Conservation (phyloP, 2,888 invertebrate genomes). For the Tenthredo distinguenda region DNA sequence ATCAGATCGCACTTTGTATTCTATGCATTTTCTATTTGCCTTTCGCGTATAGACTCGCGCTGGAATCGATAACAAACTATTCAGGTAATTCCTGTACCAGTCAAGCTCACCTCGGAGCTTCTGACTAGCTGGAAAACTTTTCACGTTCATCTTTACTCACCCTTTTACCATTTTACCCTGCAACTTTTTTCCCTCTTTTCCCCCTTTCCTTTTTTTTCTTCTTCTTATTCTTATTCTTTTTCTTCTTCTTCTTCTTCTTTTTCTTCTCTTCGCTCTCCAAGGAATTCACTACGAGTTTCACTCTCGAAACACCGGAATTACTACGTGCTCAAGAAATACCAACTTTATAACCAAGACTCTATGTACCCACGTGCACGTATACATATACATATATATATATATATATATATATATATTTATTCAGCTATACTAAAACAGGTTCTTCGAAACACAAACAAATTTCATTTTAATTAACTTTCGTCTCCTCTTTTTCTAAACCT, state of each 20-base stretch:
- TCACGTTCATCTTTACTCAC: constrained; percentile 22
- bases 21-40: constrained; percentile 11
- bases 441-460: not conserved
- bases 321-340: not conserved
- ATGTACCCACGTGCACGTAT: not conserved
- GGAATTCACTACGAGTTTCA: constrained; percentile 7
- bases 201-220: not conserved
- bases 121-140: not conserved
- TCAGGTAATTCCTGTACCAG: constrained; percentile 11
- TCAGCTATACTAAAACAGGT: not conserved
- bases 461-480: not conserved
- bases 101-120: not conserved
- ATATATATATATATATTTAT: not conserved
- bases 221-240: not conserved
- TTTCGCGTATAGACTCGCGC: not conserved
- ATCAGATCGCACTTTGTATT: not conserved
- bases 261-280: not conserved
- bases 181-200: not conserved
- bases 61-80: constrained; percentile 30
- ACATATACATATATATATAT: not conserved
- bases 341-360: not conserved
- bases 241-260: not conserved
- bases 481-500: not conserved
- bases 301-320: not conserved
- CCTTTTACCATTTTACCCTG: not conserved